Percentiles rank a stretch among this genome's conserved stretches.
phyloP scores from a whole-genome alignment of 2,113 vertebrate genomes.

The Malurus cyaneus region DNA sequence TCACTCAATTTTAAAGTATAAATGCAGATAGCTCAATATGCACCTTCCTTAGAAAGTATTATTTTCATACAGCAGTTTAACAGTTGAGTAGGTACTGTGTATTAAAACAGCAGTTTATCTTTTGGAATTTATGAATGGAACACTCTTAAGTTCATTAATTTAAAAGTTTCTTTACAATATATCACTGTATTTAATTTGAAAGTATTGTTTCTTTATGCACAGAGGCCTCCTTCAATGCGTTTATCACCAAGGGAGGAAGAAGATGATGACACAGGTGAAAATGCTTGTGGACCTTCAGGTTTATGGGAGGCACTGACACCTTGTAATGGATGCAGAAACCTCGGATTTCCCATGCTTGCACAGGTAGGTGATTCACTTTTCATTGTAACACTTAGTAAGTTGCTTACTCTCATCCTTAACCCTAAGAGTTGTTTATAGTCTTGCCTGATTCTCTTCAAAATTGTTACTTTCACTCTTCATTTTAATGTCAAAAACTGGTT shows the following conservation, averaged over 20 bases:
- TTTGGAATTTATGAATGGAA: neutral
- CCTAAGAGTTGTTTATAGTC: neutral
- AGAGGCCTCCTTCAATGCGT: conserved; percentile 82
- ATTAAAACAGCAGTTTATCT: neutral
- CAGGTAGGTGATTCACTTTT: conserved; percentile 77
- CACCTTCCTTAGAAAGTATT: neutral
- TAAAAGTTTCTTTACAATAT: neutral
- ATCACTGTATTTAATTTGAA: neutral
- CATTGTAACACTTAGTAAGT: neutral
- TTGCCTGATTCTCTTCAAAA: neutral
- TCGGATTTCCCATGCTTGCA: conserved; percentile 87
- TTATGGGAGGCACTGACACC: conserved; percentile 94
- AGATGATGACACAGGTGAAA: conserved; percentile 86
- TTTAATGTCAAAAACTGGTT: neutral
- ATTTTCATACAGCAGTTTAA: neutral
- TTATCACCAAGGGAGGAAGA: conserved; percentile 75
- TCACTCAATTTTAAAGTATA: neutral
- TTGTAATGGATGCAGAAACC: conserved; percentile 93
- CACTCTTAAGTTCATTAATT: neutral
- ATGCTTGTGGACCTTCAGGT: conserved; percentile 87
- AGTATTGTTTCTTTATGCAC: conserved; percentile 7
- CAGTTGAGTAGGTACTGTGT: neutral
- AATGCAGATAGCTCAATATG: neutral
- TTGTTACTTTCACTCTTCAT: neutral
- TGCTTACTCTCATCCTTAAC: neutral